phyloP scores from a whole-genome alignment of 2,797 vertebrate species.

The Enteromius thamalakanensis region DNA sequence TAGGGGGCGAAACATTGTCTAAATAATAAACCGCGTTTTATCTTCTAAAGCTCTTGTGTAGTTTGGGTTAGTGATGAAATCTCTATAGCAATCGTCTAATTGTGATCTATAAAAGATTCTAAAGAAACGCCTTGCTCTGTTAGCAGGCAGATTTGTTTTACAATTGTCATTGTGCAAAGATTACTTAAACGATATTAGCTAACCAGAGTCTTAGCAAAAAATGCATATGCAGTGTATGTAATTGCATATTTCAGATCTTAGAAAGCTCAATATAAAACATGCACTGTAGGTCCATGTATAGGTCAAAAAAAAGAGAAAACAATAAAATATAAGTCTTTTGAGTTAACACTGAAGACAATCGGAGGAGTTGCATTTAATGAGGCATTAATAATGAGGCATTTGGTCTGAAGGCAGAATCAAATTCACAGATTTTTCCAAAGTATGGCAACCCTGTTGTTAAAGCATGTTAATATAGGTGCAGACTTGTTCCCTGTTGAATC shows the following conservation, averaged over 20 bases:
- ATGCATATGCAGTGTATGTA: not conserved
- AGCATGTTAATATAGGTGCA: constrained; percentile 1
- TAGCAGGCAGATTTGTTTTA: not conserved
- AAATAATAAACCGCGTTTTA: constrained; percentile 37
- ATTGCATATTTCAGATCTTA: constrained; percentile 6
- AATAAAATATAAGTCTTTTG: not conserved
- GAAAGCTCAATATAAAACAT: not conserved
- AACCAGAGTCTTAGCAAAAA: constrained; percentile 8
- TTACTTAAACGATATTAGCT: not conserved
- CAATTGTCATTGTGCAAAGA: not conserved
- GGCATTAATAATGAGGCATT: constrained; percentile 18
- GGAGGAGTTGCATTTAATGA: not conserved
- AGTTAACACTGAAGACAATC: constrained; percentile 19
- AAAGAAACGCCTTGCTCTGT: constrained; percentile 17
- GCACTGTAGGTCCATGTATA: not conserved
- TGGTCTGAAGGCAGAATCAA: constrained; percentile 35
- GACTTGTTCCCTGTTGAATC: constrained; percentile 20
- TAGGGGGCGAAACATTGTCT: not conserved
- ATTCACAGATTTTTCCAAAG: constrained; percentile 30
- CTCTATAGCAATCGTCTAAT: constrained; percentile 6
- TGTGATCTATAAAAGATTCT: constrained; percentile 7
- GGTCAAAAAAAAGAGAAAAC: constrained; percentile 3
- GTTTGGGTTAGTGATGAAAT: constrained; percentile 22
- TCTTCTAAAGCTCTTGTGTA: constrained; percentile 22
- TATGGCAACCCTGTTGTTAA: constrained; percentile 27